Conservation (phyloP, 2,113 vertebrate species). For the Candoia aspera region DNA sequence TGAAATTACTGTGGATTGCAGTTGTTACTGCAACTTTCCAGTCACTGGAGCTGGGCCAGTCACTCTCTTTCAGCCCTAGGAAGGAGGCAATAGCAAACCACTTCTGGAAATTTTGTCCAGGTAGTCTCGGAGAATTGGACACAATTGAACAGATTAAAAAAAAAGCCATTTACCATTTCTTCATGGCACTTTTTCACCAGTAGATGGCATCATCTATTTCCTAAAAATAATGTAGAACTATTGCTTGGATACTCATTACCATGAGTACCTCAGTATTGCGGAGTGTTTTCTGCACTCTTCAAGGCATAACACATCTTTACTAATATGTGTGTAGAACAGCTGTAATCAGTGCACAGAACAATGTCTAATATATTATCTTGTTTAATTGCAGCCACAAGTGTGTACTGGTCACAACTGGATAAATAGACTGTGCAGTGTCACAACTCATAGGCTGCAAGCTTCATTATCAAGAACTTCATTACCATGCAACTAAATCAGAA, state of each 20-base stretch:
- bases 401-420: not conserved
- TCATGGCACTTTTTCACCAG: slow-evolving; percentile 25
- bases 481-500: not conserved
- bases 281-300: not conserved
- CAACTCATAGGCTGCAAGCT: not conserved
- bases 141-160: too few relatives aligned
- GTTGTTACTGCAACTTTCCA: too few relatives aligned
- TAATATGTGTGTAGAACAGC: not conserved
- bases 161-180: not conserved
- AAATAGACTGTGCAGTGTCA: not conserved
- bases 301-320: not conserved
- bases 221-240: not conserved
- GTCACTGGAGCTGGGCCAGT: too few relatives aligned
- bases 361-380: not conserved
- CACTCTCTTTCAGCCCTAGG: too few relatives aligned
- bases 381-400: not conserved
- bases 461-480: not conserved
- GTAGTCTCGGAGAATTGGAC: too few relatives aligned
- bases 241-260: not conserved
- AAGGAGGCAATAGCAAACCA: too few relatives aligned
- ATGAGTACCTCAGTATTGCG: not conserved
- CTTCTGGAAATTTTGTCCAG: too few relatives aligned
- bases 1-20: too few relatives aligned
- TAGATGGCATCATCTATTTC: slow-evolving; percentile 55
- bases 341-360: not conserved